Base-by-base conservation (phyloP, 2,888 invertebrate genomes). In the Papilio protenor region DNA sequence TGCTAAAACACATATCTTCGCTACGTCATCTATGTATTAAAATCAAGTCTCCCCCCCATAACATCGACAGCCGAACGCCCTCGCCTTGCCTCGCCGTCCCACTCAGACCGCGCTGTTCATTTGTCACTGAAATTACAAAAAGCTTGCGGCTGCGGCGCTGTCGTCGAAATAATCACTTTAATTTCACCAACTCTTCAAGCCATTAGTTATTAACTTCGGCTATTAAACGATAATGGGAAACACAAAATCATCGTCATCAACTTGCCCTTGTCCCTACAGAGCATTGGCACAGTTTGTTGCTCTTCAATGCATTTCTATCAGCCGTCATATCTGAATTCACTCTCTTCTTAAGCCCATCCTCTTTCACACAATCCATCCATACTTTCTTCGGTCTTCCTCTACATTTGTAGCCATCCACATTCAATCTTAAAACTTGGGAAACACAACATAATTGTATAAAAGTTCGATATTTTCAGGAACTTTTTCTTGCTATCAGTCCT, bases 71-170 rank as follows among this genome's bases (percentile, higher is more conserved):
- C 57, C 66, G 83, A 79, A 81, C 81, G 84, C 84, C 84, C 86
- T 83, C 82, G 79, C 82, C 78, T 77, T 71, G 74, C 72, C 75
- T 11, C 59, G 75, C 75, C 75, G 45, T 40, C 66, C 66, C 79
- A 80, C 80, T 79, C 80, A 81, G 79, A 81, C 81, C 80, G 76
- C 82, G 87, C 85, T 91, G 91, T 92, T 92, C 91, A 92, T 92
- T 92, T 92, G 91, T 92, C 91, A 92, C 86, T 86, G 89, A 84
- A 89, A 90, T 90, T 90, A 91, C 92, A 92, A 93, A 93, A 93
- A 91, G 92, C 91, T 87, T 87, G 90, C 84, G 90, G 90, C 88
- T 82, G 85, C 83, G 83, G 84, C 85, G 74, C 75, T 81, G 78
- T 80, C 79, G 81, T 73, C 79, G 79, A 73, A 74, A 71, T 82